Percentiles rank a stretch among this genome's conserved stretches.
phyloP scores from a whole-genome alignment of 2,113 vertebrate genomes.

The Stictonetta naevosa region DNA sequence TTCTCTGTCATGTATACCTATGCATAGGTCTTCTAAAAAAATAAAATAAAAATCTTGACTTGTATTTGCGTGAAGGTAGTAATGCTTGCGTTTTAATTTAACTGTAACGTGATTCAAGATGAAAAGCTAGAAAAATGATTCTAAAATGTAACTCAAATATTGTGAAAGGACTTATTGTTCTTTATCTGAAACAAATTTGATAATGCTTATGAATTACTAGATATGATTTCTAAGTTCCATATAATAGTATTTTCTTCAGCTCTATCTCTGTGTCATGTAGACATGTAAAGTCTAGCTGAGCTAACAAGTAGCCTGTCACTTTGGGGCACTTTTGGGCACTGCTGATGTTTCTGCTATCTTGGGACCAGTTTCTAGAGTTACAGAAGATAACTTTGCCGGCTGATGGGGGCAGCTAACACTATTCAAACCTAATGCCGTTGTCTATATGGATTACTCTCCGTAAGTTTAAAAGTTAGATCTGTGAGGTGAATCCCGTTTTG shows the following conservation, averaged over 20 bases:
- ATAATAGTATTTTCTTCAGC: not conserved
- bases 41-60: not conserved
- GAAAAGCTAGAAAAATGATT: not conserved
- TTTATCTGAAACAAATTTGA: not conserved
- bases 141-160: not conserved
- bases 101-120: not conserved
- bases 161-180: not conserved
- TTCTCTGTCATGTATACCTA: not conserved
- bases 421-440: not conserved
- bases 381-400: not conserved
- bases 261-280: not conserved
- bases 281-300: not conserved
- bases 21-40: not conserved
- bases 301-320: not conserved
- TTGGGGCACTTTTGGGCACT: not conserved
- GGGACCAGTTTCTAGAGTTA: not conserved
- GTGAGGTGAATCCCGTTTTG: not conserved
- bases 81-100: not conserved
- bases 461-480: not conserved
- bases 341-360: not conserved
- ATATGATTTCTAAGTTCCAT: not conserved
- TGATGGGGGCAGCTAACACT: not conserved
- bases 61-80: not conserved
- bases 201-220: not conserved
- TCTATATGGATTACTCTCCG: not conserved